Base-by-base conservation (phyloP, 1,140 invertebrate genomes). In the Bilobella aurantiaca region DNA sequence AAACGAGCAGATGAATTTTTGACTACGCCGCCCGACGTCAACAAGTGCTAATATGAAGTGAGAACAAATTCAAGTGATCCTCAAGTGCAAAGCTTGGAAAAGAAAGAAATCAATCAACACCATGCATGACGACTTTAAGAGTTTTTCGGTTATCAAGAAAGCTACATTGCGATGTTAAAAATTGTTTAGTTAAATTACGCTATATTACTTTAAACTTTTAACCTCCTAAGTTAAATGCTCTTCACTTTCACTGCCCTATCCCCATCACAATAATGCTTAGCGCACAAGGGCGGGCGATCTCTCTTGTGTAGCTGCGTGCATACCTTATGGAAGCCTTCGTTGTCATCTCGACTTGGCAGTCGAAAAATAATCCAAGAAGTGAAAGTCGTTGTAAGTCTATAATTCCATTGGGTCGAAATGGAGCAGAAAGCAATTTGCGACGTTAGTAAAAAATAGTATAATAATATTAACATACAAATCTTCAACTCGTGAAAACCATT, bases 1-100 rank as follows among this genome's bases (percentile, higher is more conserved):
- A 93, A 93, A 79, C 83, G 92, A 74, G 85, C 90, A 66, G 93
- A 96, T 78, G 87, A 92, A 74, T 93, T 83, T 81, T 85, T 93
- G 66, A 81, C 84, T 58, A 87, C 90, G 57, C 87, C 89, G 67
- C 88, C 89, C 53, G 89, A 92, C 79, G 83, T 87, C 57, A 89
- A 88, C 80, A 87, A 87, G 77, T 89, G 87, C 85, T 89, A 88
- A 85, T 66, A n/a, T n/a, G n/a, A n/a, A n/a, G n/a, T n/a, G n/a
- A n/a, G n/a, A n/a, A n/a, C 37, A 21, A 62, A 28, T 18, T 12
- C 34, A 42, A 42, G 34, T 18, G 34, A 12, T 18, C 8, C 34
- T 12, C 34, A 42, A 42, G 18, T 8, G 34, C 8, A 42, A 42
- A 42, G 8, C 18, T 18, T 42, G 8, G 8, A 42, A 42, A 42